phyloP scores from a whole-genome alignment of 2,797 vertebrate genomes.

The Euthynnus affinis region DNA sequence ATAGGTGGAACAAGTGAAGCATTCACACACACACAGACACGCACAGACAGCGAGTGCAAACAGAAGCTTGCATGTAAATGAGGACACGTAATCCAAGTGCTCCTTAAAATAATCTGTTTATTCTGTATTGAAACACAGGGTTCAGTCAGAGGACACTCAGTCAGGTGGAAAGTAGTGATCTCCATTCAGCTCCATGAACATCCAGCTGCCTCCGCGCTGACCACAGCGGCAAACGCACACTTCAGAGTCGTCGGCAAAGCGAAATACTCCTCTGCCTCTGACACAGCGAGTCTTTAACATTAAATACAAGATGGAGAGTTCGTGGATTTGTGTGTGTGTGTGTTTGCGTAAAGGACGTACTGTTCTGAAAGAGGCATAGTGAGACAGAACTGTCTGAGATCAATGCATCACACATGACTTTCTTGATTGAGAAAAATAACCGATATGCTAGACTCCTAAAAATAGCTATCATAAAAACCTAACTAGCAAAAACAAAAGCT shows the following conservation, averaged over 20 bases:
- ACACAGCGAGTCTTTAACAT: conserved; percentile 31
- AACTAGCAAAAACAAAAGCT: conserved; percentile 71
- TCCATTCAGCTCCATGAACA: conserved; percentile 58
- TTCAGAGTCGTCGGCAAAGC: conserved; percentile 40
- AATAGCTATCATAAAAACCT: conserved; percentile 79
- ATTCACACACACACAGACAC: conserved; percentile 4
- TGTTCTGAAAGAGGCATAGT: conserved; percentile 43
- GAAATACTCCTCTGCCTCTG: conserved; percentile 52
- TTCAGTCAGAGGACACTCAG: conserved; percentile 79
- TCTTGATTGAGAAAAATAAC: conserved; percentile 69
- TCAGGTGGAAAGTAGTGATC: conserved; percentile 71
- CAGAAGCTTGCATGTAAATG: not conserved
- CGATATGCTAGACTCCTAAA: conserved; percentile 69
- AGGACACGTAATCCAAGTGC: conserved; percentile 45
- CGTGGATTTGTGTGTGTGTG: conserved; percentile 21
- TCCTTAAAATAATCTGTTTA: conserved; percentile 89
- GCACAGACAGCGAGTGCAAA: not conserved
- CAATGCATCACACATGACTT: conserved; percentile 55
- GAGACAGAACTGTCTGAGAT: conserved; percentile 63
- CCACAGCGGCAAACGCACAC: conserved; percentile 25
- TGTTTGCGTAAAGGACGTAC: conserved; percentile 11
- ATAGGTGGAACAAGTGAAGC: not conserved
- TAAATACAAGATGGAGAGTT: conserved; percentile 47
- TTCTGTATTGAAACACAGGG: conserved; percentile 85
- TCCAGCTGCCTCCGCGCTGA: conserved; percentile 24